Evolutionary conservation across 1,140 invertebrate species (phyloP), one percentile per base, ranked within the genome.

Genomic region (Tetranychus urticae): DNA sequence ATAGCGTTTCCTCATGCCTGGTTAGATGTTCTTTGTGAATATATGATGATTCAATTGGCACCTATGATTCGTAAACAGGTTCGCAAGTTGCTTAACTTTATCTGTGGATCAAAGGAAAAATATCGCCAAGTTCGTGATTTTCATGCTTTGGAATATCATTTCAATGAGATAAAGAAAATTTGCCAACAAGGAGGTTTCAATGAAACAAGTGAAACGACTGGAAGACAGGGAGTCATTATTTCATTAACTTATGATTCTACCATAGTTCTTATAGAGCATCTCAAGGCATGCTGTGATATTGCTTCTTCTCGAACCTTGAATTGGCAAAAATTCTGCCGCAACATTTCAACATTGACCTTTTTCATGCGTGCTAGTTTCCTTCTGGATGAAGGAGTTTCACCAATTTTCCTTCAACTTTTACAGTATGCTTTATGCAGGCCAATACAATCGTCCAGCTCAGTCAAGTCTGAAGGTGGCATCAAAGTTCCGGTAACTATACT

Each of bases 211-310:
- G 50, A 52, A 1, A 57, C 59, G 8, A 55, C 64, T 46, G 55
- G 55, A 34, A 65, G 65, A 42, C 60, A 60, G 23, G 59, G 67
- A 23, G 63, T 64, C 71, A 58, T 67, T 33, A 62, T 70, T n/a
- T 74, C 75, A 61, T 71, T 91, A 2, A 79, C 85, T 0, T 96
- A 96, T 68, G 88, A 94, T 70, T 82, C 85, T 3, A 77, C 94
- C 3, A 88, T 94, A 3, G 84, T 86, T 63, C 75, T 96, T 23
- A 90, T 94, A 66, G 92, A 97, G 70, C 89, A 96, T 75, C 73
- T 97, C 56, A 94, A 93, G 74, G 83, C 84, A 23, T 93, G 90
- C 67, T 80, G 86, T 59, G 93, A 97, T 70, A 88, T 96, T 62
- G 88, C 89, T 33, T 81, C 82, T 14, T 82, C 81, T 65, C 80